Percentiles rank a stretch among this genome's conserved stretches.
phyloP scores from a whole-genome alignment of 2,113 vertebrate species.

The Toxotes chatareus region DNA sequence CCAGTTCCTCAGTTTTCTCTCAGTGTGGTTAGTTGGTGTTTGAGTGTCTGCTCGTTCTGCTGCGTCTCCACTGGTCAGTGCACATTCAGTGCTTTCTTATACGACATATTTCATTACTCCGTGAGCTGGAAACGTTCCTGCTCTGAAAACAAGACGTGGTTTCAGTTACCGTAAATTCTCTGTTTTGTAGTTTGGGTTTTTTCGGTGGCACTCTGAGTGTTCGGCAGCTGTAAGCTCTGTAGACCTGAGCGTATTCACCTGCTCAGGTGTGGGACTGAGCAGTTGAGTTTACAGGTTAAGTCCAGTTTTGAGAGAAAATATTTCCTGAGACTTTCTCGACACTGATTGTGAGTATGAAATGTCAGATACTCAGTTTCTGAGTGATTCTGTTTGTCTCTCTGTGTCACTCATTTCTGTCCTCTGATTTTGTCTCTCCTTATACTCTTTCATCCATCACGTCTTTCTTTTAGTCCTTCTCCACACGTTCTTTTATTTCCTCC shows the following conservation, averaged over 20 bases:
- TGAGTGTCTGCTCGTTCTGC: not conserved
- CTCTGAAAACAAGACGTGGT: not conserved
- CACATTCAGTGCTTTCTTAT: not conserved
- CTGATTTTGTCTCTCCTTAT: not conserved
- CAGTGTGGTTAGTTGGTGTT: not conserved
- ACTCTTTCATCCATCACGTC: not conserved
- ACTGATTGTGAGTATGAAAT: too few species aligned
- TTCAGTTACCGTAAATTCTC: not conserved
- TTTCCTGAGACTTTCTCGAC: not conserved
- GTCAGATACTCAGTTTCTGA: not conserved
- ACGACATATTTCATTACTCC: not conserved
- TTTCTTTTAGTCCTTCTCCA: not conserved
- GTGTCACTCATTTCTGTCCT: too few species aligned
- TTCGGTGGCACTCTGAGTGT: too few species aligned
- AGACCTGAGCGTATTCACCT: too few species aligned
- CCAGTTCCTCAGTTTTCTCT: constrained; percentile 6
- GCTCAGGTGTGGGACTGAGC: too few species aligned
- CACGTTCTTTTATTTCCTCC: not conserved
- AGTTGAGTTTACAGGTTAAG: too few species aligned
- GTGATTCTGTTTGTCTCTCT: not conserved
- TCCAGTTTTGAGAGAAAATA: too few species aligned
- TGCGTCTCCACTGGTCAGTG: not conserved
- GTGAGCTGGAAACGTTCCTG: not conserved
- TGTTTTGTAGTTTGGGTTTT: not conserved
- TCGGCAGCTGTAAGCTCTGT: too few species aligned